Evolutionary conservation across 2,888 invertebrate species (phyloP), one percentile per base, ranked within the genome.

Genomic region (Zhengitettix transpicula): DNA sequence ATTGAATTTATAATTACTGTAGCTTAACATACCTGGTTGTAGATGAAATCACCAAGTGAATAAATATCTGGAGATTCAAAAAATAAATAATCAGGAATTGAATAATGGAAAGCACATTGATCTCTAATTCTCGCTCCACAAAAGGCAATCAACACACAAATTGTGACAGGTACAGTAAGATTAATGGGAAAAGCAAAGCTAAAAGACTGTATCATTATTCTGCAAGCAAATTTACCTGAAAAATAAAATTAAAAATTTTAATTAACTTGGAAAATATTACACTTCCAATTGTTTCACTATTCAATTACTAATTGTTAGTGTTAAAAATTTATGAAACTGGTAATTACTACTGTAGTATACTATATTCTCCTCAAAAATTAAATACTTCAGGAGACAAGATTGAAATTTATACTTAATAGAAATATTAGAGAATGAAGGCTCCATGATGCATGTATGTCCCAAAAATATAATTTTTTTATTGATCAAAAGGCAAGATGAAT

Each of bases 171-270:
- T 60, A 95, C 90, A 0, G 93, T 89, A 63, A 98, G 80, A 72
- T 91, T 92, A 9, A 98, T 88, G 0, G 98, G 97, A 67, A 98
- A 90, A 0, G 98, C 95, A 70, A 95, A 97, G 71, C 96, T 94
- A 77, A 96, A 93, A 28, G 94, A 89, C 77, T 98, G 98, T 66
- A 98, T 96, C 68, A 94, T 83, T 68, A 96, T 94, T 76, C 95
- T 95, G 76, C 96, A 95, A 5, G 94, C 93, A 66, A 95, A 95
- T 75, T 96, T 96, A 64, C 92, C 79, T 76, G 72, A 57, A 67
- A 66, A 54, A 52, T 67, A 60, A 57, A 64, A 28, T 41, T 40
- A 40, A 10, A 42, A 58, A 1, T 52, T 5, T 40, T 60, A 7
- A 40, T 44, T n/a, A 17, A n/a, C 15, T 14, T 16, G 54, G 40